A percentile compares a stretch with the other conserved stretches of the same genome.
phyloP scores from a whole-genome alignment of 2,113 vertebrate species.

The Muntiacus muntjak region DNA sequence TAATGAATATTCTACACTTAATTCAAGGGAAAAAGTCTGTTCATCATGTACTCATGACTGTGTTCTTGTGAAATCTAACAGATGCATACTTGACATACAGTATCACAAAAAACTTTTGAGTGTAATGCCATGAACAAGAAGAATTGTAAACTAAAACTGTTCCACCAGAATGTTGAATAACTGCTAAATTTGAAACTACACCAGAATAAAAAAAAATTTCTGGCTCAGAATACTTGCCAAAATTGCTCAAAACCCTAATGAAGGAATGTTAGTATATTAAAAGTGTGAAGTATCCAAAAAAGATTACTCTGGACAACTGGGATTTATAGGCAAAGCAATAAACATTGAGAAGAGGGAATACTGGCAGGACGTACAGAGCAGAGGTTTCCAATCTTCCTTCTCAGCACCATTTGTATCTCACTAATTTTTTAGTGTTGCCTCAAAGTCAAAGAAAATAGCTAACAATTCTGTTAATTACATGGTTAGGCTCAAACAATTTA shows the following conservation, averaged over 20 bases:
- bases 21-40: conserved; percentile 37
- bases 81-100: conserved; percentile 29
- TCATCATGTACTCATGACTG: background rate
- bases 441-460: conserved; percentile 27
- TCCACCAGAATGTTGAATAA: background rate
- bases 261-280: background rate
- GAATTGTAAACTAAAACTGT: conserved; percentile 30
- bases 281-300: background rate
- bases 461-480: background rate
- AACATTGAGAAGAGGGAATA: background rate
- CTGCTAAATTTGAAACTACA: conserved; percentile 45
- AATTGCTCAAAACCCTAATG: background rate
- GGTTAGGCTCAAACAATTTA: background rate
- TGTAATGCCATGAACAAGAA: background rate
- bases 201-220: background rate
- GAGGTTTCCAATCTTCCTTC: background rate
- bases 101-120: background rate
- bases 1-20: conserved; percentile 8
- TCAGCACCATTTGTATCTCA: background rate
- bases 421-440: background rate
- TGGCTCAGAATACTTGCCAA: background rate
- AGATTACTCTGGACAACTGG: background rate
- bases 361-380: background rate
- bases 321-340: background rate
- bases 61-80: conserved; percentile 34